A percentile compares a stretch with the other conserved stretches of the same genome.
Evolutionary conservation across 2,113 vertebrate species (phyloP).

Genomic region (Oreotrochilus melanogaster): DNA sequence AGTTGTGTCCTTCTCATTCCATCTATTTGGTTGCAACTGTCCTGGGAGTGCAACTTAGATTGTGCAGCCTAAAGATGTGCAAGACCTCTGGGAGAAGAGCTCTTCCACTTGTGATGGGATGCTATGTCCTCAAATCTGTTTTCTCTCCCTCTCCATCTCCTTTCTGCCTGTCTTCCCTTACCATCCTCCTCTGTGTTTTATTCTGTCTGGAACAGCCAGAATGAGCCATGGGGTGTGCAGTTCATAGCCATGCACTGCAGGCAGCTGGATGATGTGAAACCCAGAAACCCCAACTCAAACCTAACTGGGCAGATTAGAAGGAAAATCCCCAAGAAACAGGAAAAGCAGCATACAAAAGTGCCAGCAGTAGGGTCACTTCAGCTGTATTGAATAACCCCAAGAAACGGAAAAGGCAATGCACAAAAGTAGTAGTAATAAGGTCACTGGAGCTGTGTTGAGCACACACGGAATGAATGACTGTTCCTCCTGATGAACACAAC

Average conservation of each 20-base stretch:
- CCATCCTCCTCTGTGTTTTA: not conserved
- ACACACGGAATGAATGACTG: not conserved
- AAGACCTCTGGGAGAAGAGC: not conserved
- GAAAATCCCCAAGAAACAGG: slow-evolving; percentile 60
- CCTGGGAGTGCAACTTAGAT: not conserved
- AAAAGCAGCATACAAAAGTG: slow-evolving; percentile 47
- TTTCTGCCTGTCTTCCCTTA: not conserved
- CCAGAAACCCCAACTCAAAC: not conserved
- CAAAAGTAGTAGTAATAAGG: slow-evolving; percentile 29
- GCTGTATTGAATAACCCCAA: slow-evolving; percentile 24
- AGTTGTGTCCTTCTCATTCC: not conserved
- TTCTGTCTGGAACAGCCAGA: not conserved
- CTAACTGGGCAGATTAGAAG: not conserved
- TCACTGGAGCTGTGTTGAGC: slow-evolving; percentile 29
- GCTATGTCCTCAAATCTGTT: not conserved
- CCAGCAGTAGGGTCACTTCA: slow-evolving; percentile 12
- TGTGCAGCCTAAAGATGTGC: not conserved
- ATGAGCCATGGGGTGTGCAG: not conserved
- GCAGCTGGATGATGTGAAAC: slow-evolving; percentile 5
- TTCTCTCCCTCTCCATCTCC: not conserved
- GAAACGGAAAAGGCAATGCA: slow-evolving; percentile 44
- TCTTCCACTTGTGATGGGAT: not conserved
- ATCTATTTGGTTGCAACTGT: not conserved
- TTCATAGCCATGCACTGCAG: not conserved
- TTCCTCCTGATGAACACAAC: not conserved